Conservation (phyloP, 2,888 invertebrate species). For the Ormia ochracea region DNA sequence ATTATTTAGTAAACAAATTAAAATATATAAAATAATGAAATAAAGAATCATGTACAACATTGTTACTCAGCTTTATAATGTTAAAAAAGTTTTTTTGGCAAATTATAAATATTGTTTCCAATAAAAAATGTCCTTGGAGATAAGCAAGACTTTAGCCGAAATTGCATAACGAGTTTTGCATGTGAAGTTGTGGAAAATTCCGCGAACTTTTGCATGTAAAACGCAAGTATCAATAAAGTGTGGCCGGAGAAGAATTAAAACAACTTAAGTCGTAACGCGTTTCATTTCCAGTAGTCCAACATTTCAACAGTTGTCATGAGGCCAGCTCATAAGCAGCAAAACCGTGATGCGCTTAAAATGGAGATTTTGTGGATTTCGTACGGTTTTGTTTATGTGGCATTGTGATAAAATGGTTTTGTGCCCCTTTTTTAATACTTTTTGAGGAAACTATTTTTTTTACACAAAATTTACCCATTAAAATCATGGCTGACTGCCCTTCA, state of each 20-base stretch:
- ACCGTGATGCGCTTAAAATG: too few relatives aligned
- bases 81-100: not conserved
- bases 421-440: too few relatives aligned
- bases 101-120: not conserved
- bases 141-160: not conserved
- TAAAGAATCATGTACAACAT: not conserved
- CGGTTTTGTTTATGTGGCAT: too few relatives aligned
- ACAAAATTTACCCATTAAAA: too few relatives aligned
- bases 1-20: not conserved
- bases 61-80: not conserved
- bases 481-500: too few relatives aligned
- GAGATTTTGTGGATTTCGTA: too few relatives aligned
- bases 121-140: conserved; percentile 8
- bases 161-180: not conserved
- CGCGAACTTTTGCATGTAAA: not conserved
- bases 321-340: too few relatives aligned
- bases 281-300: too few relatives aligned
- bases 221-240: not conserved
- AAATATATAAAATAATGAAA: conserved; percentile 9
- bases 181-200: not conserved
- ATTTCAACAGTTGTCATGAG: too few relatives aligned
- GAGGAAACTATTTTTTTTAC: too few relatives aligned
- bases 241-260: not conserved
- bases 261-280: not conserved
- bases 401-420: too few relatives aligned